Conservation (phyloP, 2,888 invertebrate genomes). For the Nipponacmea schrenckii region DNA sequence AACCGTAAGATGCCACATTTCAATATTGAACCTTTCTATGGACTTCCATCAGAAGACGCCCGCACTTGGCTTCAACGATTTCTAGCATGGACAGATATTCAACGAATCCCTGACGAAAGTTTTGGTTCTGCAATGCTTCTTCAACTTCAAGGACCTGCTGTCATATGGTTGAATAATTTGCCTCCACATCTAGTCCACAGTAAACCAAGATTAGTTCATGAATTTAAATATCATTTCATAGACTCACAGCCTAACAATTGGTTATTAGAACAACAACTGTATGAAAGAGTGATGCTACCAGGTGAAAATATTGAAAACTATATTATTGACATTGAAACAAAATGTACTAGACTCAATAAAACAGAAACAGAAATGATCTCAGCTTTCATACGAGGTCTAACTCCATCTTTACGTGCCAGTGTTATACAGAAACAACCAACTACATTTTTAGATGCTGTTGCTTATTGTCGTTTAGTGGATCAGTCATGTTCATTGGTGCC, state of each 20-base stretch:
- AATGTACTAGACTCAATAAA: constrained; percentile 1
- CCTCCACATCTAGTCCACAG: not conserved
- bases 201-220: not conserved
- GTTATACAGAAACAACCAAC: constrained; percentile 4
- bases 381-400: not conserved
- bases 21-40: not conserved
- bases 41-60: not conserved
- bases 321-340: constrained; percentile 5
- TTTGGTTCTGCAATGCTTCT: not conserved
- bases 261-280: not conserved
- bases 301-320: not conserved
- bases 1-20: not conserved
- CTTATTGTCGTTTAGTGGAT: not conserved
- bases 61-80: constrained; percentile 1
- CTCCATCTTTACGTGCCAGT: not conserved
- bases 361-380: not conserved
- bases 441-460: not conserved
- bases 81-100: constrained; percentile 9
- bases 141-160: not conserved
- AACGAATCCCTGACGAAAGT: not conserved
- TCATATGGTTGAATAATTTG: constrained; percentile 1
- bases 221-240: not conserved
- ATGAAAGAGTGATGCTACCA: not conserved
- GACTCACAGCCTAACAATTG: not conserved
- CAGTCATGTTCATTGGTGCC: not conserved